A percentile compares a stretch with the other conserved stretches of the same genome.
Evolutionary conservation across 2,888 invertebrate species (phyloP).

Genomic region (Ceramica pisi): DNA sequence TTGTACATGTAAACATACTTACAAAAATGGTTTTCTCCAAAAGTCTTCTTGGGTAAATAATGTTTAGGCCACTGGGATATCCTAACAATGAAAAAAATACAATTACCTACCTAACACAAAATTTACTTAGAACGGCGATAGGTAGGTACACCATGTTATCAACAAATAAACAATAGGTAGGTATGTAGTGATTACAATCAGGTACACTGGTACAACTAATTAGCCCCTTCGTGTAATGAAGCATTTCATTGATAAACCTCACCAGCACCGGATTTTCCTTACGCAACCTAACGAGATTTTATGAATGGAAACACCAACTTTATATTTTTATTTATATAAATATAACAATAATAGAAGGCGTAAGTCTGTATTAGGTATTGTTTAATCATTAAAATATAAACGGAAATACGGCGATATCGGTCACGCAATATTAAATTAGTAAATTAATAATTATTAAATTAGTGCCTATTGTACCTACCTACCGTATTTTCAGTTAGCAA

Average conservation of each 20-base stretch:
- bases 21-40: too few species aligned
- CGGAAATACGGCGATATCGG: conserved; percentile 28
- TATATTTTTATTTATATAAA: neutral
- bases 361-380: neutral
- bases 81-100: neutral
- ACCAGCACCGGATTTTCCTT: conserved; percentile 46
- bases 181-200: conserved; percentile 1
- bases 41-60: too few species aligned
- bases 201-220: conserved; percentile 11
- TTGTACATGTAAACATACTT: too few species aligned
- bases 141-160: neutral
- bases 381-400: conserved; percentile 15
- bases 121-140: neutral
- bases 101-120: too few species aligned
- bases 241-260: conserved; percentile 48
- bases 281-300: conserved; percentile 1
- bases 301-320: conserved; percentile 26
- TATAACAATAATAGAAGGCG: neutral
- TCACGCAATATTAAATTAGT: conserved; percentile 25
- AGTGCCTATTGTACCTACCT: neutral
- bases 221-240: conserved; percentile 27
- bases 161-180: neutral
- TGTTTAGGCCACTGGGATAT: neutral
- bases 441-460: conserved; percentile 10
- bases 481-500: conserved; percentile 60